Evolutionary conservation across 2,113 vertebrate species (phyloP), one percentile per base, ranked within the genome.

Genomic region (Cavia aperea): DNA sequence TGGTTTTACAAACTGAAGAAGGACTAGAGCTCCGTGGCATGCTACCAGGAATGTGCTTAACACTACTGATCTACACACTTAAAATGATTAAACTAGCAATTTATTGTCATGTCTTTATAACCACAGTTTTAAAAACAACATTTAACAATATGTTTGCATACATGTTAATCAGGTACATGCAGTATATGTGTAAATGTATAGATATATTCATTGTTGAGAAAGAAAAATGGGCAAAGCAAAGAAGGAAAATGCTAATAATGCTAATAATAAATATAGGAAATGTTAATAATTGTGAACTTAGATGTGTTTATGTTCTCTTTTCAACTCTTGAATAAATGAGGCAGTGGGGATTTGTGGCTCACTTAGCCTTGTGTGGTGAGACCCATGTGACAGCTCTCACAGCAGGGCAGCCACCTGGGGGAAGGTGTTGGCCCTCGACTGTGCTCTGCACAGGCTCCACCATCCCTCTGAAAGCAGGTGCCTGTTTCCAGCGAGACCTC

Each of bases 141-240:
- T 7, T 54, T 66, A 24, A 11, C 77, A 62, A 36, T 62, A 46
- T 49, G 31, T 51, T 12, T 62, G 4, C 15, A 39, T 60, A 33
- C 36, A 24, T 46, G 18, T n/a, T 88, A 72, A 63, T 60, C 46
- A 62, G n/a, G 54, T n/a, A 13, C 24, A 11, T n/a, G 19, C 36
- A 10, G 33, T 29, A 4, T 7, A 10, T 68, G 0, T 31, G 1
- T 39, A 23, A 70, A 51, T 81, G 33, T 58, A 33, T 77, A 0
- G 18, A 24, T 43, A 46, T 63, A 7, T 86, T 56, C 4, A 15
- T 73, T 56, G 65, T 46, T 39, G 24, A 81, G n/a, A 56, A 77
- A 93, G 77, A 70, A 89, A 94, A 84, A 68, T 8, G 29, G 31
- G 14, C 43, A 81, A 86, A 81, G 51, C 11, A 51, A 94, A 84